Evolutionary conservation across 2,797 vertebrate species (phyloP), one percentile per base, ranked within the genome.

Genomic region (Pithecia hirsuta): DNA sequence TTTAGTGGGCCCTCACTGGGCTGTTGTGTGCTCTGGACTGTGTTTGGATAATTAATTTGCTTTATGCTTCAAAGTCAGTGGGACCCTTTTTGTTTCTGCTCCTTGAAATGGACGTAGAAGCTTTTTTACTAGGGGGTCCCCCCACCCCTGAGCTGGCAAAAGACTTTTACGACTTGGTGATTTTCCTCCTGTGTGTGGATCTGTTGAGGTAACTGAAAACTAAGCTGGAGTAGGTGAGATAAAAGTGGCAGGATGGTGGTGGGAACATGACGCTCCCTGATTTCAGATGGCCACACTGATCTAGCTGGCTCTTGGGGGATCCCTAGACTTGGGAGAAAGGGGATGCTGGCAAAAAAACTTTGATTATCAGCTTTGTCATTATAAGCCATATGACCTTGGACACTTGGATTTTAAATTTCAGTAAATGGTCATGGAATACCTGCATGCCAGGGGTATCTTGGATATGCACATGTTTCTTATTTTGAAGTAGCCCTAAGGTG

Each of bases 31-130:
- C 64, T 85, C 33, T 74, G 52, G 46, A 55, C 15, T 36, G 10
- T 76, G 82, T 96, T 96, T 88, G 72, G 79, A 95, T 84, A 95
- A 94, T 97, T 95, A 67, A 96, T 96, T 97, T 95, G 30, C 75
- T 93, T 97, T 93, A 78, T 83, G 83, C n/a, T 36, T 72, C 50
- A 52, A 91, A 87, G 80, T 81, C 92, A 96, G 55, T 79, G 81
- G 79, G 93, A 81, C 64, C 41, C 59, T 93, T 30, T 89, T 94
- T 76, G 26, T 86, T 96, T 88, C 55, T 70, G 4, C 74, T 89
- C 33, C 39, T 7, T 88, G 55, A 83, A 81, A 70, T 39, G 28
- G 48, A 90, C 20, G 12, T 14, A 44, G 82, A 81, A 90, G 12
- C 2, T n/a, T 89, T 61, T 89, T 80, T 70, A 36, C 39, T 87